Percentiles rank a stretch among this genome's conserved stretches.
These are phyloP conservation scores for Enteromius radiatus DNA, from an alignment of 2,797 vertebrate genomes.

Conservation along the genomic window DNA sequence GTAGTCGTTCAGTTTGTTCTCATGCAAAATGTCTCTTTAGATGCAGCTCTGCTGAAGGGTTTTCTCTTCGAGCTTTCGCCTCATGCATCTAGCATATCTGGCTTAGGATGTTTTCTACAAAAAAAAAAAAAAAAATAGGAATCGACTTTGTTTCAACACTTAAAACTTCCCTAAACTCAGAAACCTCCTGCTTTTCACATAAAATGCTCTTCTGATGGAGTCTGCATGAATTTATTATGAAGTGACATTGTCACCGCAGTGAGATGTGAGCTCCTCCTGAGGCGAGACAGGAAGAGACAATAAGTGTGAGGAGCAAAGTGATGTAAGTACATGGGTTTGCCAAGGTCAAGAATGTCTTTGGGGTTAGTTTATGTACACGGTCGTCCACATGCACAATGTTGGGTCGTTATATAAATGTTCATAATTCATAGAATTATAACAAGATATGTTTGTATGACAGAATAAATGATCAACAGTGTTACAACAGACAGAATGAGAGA, in stretches of 20 bases:
- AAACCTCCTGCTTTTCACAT: neutral
- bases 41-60: neutral
- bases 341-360: neutral
- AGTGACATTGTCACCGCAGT: slow-evolving; percentile 20
- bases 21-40: slow-evolving; percentile 11
- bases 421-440: neutral
- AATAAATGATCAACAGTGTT: neutral
- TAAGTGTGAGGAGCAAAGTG: neutral
- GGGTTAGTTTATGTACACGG: neutral
- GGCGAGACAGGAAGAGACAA: slow-evolving; percentile 14
- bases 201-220: slow-evolving; percentile 18
- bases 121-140: neutral
- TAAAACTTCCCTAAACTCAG: slow-evolving; percentile 5
- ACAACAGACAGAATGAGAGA: neutral
- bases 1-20: neutral
- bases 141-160: neutral
- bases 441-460: neutral
- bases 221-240: slow-evolving; percentile 27
- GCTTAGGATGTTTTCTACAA: neutral
- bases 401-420: neutral
- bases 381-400: neutral
- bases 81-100: neutral
- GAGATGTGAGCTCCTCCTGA: slow-evolving; percentile 26
- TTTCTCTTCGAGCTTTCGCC: neutral
- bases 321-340: neutral